Base-by-base conservation (phyloP, 2,888 invertebrate species). In the Criorhina ranunculi region DNA sequence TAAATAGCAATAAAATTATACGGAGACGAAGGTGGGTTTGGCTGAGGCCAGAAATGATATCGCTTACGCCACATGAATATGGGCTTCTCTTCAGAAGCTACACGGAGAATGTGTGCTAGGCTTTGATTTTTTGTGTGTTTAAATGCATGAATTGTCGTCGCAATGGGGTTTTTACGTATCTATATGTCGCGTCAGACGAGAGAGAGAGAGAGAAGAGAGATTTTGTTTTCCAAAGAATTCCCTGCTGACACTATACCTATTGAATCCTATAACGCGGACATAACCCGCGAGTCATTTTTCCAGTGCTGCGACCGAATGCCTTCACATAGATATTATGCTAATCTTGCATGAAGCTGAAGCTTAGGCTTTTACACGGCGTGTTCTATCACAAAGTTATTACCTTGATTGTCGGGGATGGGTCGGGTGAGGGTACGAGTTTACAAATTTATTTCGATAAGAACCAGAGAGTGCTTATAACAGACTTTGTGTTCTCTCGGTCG, bases 1-100 rank as follows among this genome's bases (percentile, higher is more conserved):
- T 86, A 86, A 86, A 86, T 67, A 86, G 86, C 81, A 77, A 86
- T 86, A 77, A 86, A 86, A 86, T 86, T 86, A 81, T 86, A 81
- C 85, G 60, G 76, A 85, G 60, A 72, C 83, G 55, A 85, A 85
- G 85, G 85, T 85, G 80, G 85, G 85, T 85, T 70, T 80, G 83
- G 80, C 79, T 59, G 35, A 72, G 75, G 73, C 75, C 75, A 66
- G 76, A 40, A 51, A 55, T 78, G 73, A 73, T 82, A 82, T 79
- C 59, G 67, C 67, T 72, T 72, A 73, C 53, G 73, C 73, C 62
- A 64, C 78, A 83, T 70, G 64, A 80, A 80, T 85, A 76, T 79
- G 79, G 73, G 46, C 67, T 69, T 42, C 67, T 67, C 73, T 69
- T 46, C 60, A 83, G 67, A 51, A 62, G 67, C 62, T 55, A 60